Evolutionary conservation across 2,888 invertebrate species (phyloP).

Genomic region (Hirtodrosophila histrioides): DNA sequence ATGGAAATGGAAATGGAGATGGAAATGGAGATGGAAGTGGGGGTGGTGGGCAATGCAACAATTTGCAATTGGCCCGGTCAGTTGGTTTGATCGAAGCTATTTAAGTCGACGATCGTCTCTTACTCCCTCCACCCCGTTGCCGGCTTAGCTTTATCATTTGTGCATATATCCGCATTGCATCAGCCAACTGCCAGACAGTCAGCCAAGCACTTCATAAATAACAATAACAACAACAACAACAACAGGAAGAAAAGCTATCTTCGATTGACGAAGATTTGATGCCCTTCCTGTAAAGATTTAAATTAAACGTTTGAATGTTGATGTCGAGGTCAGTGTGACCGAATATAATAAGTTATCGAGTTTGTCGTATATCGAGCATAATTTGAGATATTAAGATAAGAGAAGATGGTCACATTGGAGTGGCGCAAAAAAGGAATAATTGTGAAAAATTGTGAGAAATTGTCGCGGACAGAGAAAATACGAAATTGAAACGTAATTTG

Average conservation of each 20-base stretch:
- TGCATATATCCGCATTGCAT: slow-evolving; percentile 75
- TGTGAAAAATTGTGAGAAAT: no score
- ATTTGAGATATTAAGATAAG: no score
- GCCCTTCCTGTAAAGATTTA: no score
- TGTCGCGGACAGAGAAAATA: no score
- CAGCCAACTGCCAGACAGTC: slow-evolving; percentile 56
- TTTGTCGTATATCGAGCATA: no score
- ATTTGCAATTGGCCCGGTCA: slow-evolving; percentile 49
- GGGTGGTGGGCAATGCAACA: slow-evolving; percentile 29
- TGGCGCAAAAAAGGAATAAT: no score
- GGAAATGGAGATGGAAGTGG: slow-evolving; percentile 9
- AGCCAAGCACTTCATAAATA: slow-evolving; percentile 72
- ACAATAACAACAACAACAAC: slow-evolving; percentile 36
- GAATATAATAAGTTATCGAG: no score
- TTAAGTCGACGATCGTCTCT: slow-evolving; percentile 29
- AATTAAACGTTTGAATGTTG: no score
- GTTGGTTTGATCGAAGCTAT: slow-evolving; percentile 36
- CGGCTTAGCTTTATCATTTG: slow-evolving; percentile 50
- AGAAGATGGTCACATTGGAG: no score
- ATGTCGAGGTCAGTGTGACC: no score
- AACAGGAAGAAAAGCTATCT: slow-evolving; percentile 21
- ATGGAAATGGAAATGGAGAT: slow-evolving; percentile 27
- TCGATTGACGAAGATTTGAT: no score
- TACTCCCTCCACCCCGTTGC: neutral
- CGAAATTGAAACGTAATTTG: no score